Conservation (phyloP, 2,797 vertebrate species). For the Takifugu rubripes region DNA sequence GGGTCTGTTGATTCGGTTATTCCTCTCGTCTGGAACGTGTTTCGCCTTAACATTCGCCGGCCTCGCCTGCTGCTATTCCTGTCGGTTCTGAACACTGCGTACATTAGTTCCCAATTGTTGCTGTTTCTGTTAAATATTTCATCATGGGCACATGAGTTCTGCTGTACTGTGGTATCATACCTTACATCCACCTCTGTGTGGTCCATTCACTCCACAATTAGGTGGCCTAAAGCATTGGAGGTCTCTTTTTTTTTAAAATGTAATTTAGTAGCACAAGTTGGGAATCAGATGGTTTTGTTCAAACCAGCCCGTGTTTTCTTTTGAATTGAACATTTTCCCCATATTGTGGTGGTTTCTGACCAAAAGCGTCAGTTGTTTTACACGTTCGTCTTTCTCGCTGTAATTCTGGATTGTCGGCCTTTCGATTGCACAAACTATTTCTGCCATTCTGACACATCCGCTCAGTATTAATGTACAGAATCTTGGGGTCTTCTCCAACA, state of each 20-base stretch:
- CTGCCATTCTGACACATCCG: slow-evolving; percentile 34
- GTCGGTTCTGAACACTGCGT: slow-evolving; percentile 21
- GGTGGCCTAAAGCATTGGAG: slow-evolving; percentile 3
- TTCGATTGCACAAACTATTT: slow-evolving; percentile 54
- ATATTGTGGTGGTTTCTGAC: slow-evolving; percentile 26
- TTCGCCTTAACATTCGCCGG: slow-evolving; percentile 19
- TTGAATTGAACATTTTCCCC: slow-evolving; percentile 22
- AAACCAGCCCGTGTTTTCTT: background rate
- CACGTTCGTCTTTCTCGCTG: slow-evolving; percentile 18
- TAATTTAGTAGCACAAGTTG: slow-evolving; percentile 64
- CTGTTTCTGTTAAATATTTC: slow-evolving; percentile 17
- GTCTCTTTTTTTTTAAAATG: slow-evolving; percentile 28
- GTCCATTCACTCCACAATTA: slow-evolving; percentile 26
- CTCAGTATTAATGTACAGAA: slow-evolving; percentile 67
- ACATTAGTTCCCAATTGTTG: slow-evolving; percentile 6
- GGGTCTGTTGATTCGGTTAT: slow-evolving; percentile 3
- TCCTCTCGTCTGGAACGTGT: slow-evolving; percentile 20
- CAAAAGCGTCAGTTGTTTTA: slow-evolving; percentile 4
- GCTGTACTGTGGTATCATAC: slow-evolving; percentile 15
- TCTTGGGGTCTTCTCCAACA: slow-evolving; percentile 64
- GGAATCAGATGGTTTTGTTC: slow-evolving; percentile 1
- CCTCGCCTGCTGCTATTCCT: slow-evolving; percentile 39
- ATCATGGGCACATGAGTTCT: slow-evolving; percentile 53
- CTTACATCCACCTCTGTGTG: slow-evolving; percentile 34
- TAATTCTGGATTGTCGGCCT: slow-evolving; percentile 14